Evolutionary conservation across 2,888 invertebrate genomes (phyloP).

Genomic region (Merodon equestris): DNA sequence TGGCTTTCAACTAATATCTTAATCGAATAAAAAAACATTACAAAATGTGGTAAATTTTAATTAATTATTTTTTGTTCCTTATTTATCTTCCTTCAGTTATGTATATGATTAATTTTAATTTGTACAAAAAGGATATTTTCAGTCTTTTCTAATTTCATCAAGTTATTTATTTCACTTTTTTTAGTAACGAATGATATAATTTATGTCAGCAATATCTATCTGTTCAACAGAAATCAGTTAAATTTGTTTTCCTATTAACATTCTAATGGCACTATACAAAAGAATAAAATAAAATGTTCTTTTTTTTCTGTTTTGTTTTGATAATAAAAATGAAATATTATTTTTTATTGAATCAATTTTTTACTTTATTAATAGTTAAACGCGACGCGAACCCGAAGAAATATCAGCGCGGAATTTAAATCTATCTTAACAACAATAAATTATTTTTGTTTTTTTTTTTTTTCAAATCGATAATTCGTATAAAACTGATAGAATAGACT

Average conservation of each 20-base stretch:
- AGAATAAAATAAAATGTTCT: slow-evolving; percentile 22
- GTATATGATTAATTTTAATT: slow-evolving; percentile 58
- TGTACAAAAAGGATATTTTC: slow-evolving; percentile 66
- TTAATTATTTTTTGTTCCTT: slow-evolving; percentile 72
- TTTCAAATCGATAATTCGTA: slow-evolving; percentile 19
- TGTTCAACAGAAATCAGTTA: slow-evolving; percentile 32
- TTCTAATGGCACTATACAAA: slow-evolving; percentile 61
- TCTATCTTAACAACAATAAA: slow-evolving; percentile 44
- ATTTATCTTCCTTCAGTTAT: slow-evolving; percentile 60
- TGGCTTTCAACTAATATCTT: slow-evolving; percentile 27
- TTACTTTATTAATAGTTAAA: slow-evolving; percentile 42
- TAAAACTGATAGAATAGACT: slow-evolving; percentile 22
- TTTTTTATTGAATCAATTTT: slow-evolving; percentile 31
- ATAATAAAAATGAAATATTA: slow-evolving; percentile 59
- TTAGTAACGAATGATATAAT: slow-evolving; percentile 58
- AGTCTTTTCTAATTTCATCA: slow-evolving; percentile 64
- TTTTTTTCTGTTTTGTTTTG: slow-evolving; percentile 4
- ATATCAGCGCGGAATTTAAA: slow-evolving; percentile 62
- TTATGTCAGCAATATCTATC: slow-evolving; percentile 60
- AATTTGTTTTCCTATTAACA: slow-evolving; percentile 12
- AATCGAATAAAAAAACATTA: slow-evolving; percentile 52
- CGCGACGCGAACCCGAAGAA: slow-evolving; percentile 68
- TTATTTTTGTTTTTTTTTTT: slow-evolving; percentile 39
- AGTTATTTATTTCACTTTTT: slow-evolving; percentile 41
- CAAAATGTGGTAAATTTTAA: slow-evolving; percentile 64